phyloP scores from a whole-genome alignment of 2,888 invertebrate genomes.

The Acleris literana region DNA sequence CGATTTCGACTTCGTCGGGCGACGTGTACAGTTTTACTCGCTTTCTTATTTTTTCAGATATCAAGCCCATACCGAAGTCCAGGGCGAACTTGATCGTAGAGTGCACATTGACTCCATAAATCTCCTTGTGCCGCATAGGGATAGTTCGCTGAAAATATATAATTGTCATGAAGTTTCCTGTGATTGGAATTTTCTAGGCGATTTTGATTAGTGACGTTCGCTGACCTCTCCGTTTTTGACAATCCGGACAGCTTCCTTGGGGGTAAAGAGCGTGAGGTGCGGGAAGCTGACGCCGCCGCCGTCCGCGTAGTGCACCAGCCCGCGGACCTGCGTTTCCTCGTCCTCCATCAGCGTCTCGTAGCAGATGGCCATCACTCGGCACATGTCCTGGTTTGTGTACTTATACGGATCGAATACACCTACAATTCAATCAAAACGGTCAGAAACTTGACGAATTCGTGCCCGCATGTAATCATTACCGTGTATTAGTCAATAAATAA shows the following conservation, averaged over 20 bases:
- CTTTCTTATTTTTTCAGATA: slow-evolving; percentile 90
- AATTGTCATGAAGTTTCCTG: too few species aligned
- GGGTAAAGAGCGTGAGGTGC: slow-evolving; percentile 90
- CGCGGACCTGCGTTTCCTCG: slow-evolving; percentile 90
- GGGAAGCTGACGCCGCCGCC: slow-evolving; percentile 89
- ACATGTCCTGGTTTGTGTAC: slow-evolving; percentile 90
- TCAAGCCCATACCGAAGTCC: slow-evolving; percentile 89
- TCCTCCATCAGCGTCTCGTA: slow-evolving; percentile 92
- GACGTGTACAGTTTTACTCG: slow-evolving; percentile 87
- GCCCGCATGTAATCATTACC: too few species aligned
- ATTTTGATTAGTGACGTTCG: not conserved
- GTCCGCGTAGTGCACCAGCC: slow-evolving; percentile 91
- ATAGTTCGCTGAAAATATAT: slow-evolving; percentile 84
- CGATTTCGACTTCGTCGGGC: slow-evolving; percentile 85
- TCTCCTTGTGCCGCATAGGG: slow-evolving; percentile 91
- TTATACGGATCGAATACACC: slow-evolving; percentile 91
- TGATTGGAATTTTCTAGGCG: too few species aligned
- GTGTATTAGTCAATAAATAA: too few species aligned
- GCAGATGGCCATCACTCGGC: slow-evolving; percentile 89
- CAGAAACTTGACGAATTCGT: not conserved
- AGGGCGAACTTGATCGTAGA: slow-evolving; percentile 89
- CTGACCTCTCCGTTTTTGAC: slow-evolving; percentile 91
- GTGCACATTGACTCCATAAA: slow-evolving; percentile 89
- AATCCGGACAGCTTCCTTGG: slow-evolving; percentile 90
- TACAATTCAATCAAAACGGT: slow-evolving; percentile 50